Evolutionary conservation across 2,797 vertebrate species (phyloP).

Genomic region (Sebastes kiyomatsui): DNA sequence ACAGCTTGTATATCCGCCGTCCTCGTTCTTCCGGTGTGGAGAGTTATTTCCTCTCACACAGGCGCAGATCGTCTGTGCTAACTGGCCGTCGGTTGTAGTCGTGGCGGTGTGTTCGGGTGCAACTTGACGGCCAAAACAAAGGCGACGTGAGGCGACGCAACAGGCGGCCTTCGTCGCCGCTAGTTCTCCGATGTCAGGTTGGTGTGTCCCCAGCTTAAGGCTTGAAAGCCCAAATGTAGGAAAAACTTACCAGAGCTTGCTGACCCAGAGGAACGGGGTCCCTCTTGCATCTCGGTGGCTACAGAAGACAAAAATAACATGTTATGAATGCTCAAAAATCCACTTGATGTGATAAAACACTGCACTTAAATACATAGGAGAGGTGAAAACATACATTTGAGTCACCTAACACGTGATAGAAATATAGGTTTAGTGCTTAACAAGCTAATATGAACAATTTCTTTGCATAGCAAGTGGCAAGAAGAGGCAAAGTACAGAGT

Average conservation of each 20-base stretch:
- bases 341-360: neutral
- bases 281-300: conserved; percentile 79
- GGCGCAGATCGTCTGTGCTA: too few relatives aligned
- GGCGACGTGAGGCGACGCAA: too few relatives aligned
- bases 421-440: neutral
- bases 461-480: neutral
- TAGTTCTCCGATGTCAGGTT: too few relatives aligned
- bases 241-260: conserved; percentile 80
- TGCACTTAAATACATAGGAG: neutral
- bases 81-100: too few relatives aligned
- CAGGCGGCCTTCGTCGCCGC: too few relatives aligned
- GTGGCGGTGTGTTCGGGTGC: too few relatives aligned
- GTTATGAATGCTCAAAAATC: conserved; percentile 17
- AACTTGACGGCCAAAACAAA: too few relatives aligned
- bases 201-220: neutral
- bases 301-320: conserved; percentile 46
- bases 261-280: conserved; percentile 77
- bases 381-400: neutral
- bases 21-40: too few relatives aligned
- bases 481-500: neutral
- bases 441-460: neutral
- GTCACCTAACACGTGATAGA: neutral
- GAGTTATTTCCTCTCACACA: too few relatives aligned
- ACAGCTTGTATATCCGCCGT: too few relatives aligned
- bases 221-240: conserved; percentile 25